Evolutionary conservation across 2,888 invertebrate species (phyloP), one percentile per base, ranked within the genome.

Genomic region (Podotricha telesiphe): DNA sequence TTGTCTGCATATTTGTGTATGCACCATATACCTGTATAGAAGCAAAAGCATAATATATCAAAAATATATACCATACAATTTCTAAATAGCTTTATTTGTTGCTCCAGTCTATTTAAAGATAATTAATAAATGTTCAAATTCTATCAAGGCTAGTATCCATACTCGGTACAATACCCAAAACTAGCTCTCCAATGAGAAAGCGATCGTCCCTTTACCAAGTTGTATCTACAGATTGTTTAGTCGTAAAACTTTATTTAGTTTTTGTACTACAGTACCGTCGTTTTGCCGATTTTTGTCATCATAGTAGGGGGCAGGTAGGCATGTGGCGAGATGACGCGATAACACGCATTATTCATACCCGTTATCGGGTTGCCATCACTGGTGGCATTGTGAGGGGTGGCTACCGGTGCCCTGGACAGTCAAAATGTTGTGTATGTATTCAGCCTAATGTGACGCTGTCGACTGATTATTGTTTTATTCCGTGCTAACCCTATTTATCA

Each of bases 261-360:
- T 67, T 71, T 68, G 66, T 71, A 22, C 64, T 66, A 71, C 79
- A 80, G 80, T 84, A 77, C 78, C 76, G 75, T 75, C 72, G 77
- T 15, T 78, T 75, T 79, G 80, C 74, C 77, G 82, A 82, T 85
- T 85, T 78, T 74, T 81, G 80, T 78, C 80, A 77, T 72, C 85
- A 77, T 91, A 86, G 91, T 91, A 90, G 80, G 78, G 82, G 91
- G 85, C 91, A 92, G 92, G 92, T 93, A 91, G 92, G 89, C 90
- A 91, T 93, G 91, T 91, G 92, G 93, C 88, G 87, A 91, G 92
- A 93, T 93, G 86, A 87, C 76, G 87, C 90, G 93, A 93, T 93
- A 92, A 89, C 84, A 87, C 87, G 88, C 91, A 92, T 93, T 93
- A 93, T 93, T 92, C 93, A 92, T 91, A 92, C 90, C 86, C 86